Percentiles rank a stretch among this genome's conserved stretches.
These are phyloP conservation scores for Pelvicachromis taeniatus DNA, from an alignment of 2,113 vertebrate species.

Conservation along the genomic window DNA sequence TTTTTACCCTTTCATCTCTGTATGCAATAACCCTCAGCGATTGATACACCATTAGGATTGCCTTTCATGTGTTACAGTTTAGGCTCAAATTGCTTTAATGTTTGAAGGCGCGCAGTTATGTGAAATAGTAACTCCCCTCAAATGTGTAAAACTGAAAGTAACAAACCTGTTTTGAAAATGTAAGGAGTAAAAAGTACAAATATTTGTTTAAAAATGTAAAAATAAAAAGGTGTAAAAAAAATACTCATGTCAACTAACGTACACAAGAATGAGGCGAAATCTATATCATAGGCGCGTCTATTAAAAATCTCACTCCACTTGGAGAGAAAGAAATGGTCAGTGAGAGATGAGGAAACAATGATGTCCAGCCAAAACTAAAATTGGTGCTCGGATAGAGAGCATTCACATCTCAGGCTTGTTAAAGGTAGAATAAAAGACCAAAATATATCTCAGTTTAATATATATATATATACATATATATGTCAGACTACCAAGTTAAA, in stretches of 20 bases:
- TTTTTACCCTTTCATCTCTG: neutral
- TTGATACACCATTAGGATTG: neutral
- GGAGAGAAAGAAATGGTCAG: neutral
- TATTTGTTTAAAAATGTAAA: neutral
- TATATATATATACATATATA: too few species aligned
- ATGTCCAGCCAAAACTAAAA: neutral
- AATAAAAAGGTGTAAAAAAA: neutral
- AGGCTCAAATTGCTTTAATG: neutral
- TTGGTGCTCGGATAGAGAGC: neutral
- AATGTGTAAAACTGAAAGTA: neutral
- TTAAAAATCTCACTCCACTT: rapidly evolving
- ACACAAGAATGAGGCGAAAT: neutral
- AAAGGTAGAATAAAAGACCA: neutral
- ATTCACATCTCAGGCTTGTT: neutral
- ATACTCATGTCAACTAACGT: neutral
- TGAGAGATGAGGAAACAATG: neutral
- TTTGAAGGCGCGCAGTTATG: neutral
- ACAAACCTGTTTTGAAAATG: neutral
- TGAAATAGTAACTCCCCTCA: neutral
- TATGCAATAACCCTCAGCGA: neutral
- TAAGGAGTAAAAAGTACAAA: neutral
- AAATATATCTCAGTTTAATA: neutral
- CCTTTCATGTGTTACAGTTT: neutral
- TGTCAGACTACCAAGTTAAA: neutral
- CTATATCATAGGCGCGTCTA: neutral